phyloP scores from a whole-genome alignment of 1,140 invertebrate genomes.

The Bombyx mandarina region DNA sequence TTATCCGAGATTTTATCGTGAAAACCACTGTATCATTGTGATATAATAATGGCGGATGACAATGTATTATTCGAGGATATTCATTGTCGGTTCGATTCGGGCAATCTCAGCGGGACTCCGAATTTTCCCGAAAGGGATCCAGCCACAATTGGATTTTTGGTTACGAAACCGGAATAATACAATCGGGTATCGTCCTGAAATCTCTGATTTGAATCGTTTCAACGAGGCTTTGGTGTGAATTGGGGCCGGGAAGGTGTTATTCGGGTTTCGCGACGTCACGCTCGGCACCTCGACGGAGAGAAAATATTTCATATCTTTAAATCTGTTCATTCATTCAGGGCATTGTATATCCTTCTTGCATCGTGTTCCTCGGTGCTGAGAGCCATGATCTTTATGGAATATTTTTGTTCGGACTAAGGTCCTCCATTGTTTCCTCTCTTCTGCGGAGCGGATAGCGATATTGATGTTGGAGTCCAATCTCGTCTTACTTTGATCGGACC shows the following conservation, averaged over 20 bases:
- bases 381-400: no score
- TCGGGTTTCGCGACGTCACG: constrained; percentile 43
- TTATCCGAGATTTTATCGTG: constrained; percentile 63
- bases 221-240: constrained; percentile 56
- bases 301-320: constrained; percentile 13
- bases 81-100: constrained; percentile 54
- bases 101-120: constrained; percentile 64
- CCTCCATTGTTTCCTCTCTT: no score
- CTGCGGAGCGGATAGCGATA: no score
- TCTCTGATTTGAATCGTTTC: constrained; percentile 68
- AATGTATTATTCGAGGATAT: constrained; percentile 67
- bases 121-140: constrained; percentile 59
- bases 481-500: no score
- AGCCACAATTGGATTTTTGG: constrained; percentile 69
- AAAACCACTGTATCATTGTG: constrained; percentile 67
- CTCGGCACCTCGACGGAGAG: constrained; percentile 6
- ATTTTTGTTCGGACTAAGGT: no score
- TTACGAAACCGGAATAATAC: constrained; percentile 69
- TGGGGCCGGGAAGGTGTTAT: constrained; percentile 49
- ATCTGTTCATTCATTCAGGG: background rate
- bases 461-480: no score
- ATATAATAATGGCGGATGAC: constrained; percentile 70
- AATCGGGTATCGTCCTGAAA: constrained; percentile 66
- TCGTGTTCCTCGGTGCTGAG: no score
- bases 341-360: no score